Conservation (phyloP, 2,888 invertebrate species). For the Zeuzera pyrina region DNA sequence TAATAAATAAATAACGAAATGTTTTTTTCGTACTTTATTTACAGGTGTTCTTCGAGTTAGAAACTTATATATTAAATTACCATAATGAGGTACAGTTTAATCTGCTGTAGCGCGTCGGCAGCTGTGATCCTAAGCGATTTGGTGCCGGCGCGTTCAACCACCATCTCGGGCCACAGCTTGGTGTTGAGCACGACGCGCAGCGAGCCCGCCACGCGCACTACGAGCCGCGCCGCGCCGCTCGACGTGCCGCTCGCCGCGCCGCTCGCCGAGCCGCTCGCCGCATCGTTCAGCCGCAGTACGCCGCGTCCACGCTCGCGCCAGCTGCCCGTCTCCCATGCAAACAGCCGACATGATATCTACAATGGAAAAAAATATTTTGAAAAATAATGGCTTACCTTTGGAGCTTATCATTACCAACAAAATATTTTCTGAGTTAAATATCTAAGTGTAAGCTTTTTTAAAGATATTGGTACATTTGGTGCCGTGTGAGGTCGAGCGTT, state of each 20-base stretch:
- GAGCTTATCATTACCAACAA: no score
- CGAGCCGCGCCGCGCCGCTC: constrained; percentile 79
- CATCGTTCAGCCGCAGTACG: constrained; percentile 89
- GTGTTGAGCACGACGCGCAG: constrained; percentile 93
- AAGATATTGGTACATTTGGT: no score
- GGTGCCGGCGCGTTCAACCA: constrained; percentile 87
- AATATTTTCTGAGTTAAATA: no score
- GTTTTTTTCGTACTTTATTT: no score
- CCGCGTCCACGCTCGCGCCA: constrained; percentile 96
- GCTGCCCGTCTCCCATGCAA: constrained; percentile 87
- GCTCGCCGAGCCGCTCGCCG: constrained; percentile 75
- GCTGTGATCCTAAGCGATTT: constrained; percentile 93
- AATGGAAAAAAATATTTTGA: constrained; percentile 13
- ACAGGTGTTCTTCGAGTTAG: no score
- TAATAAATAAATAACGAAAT: no score
- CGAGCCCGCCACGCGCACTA: constrained; percentile 91
- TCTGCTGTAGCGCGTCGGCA: constrained; percentile 84
- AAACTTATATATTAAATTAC: no score
- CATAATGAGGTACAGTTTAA: constrained; percentile 91
- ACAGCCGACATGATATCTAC: constrained; percentile 88
- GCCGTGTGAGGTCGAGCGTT: no score
- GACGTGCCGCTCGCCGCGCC: constrained; percentile 76
- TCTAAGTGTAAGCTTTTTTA: no score
- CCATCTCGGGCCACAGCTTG: constrained; percentile 95
- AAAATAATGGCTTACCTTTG: no score